phyloP scores from a whole-genome alignment of 2,113 vertebrate species.

The Nansenia antarctica region DNA sequence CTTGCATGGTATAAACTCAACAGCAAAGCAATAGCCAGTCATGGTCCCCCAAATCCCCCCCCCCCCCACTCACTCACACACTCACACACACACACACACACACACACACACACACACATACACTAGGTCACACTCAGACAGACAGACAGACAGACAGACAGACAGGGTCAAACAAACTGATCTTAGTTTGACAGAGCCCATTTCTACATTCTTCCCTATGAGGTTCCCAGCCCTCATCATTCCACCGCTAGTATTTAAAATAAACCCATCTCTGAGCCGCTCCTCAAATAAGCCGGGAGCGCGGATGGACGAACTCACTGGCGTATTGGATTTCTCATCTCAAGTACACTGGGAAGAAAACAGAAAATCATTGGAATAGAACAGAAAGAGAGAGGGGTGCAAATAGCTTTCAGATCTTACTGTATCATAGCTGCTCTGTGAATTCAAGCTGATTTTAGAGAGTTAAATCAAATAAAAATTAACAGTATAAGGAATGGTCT shows the following conservation, averaged over 20 bases:
- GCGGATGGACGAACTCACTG: slow-evolving; percentile 30
- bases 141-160: too few species aligned
- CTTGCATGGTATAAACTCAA: neutral
- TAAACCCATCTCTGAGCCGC: slow-evolving; percentile 48
- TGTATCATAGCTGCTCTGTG: too few species aligned
- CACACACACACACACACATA: too few species aligned
- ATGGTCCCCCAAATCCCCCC: too few species aligned
- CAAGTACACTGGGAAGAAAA: slow-evolving; percentile 26
- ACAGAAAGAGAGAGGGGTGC: neutral
- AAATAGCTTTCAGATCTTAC: too few species aligned
- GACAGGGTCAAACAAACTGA: slow-evolving; percentile 18
- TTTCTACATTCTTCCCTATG: slow-evolving; percentile 56
- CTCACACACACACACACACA: too few species aligned
- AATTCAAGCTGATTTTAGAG: too few species aligned
- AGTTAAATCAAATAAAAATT: neutral
- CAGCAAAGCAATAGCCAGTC: neutral
- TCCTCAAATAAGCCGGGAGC: slow-evolving; percentile 56
- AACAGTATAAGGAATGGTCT: neutral
- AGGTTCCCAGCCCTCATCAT: slow-evolving; percentile 49
- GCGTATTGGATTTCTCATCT: slow-evolving; percentile 50
- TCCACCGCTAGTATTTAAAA: slow-evolving; percentile 52
- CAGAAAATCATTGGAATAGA: slow-evolving; percentile 9
- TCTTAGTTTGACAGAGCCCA: slow-evolving; percentile 40
- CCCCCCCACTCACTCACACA: too few species aligned
- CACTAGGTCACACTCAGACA: too few species aligned